Percentiles rank a stretch among this genome's conserved stretches.
Evolutionary conservation across 2,797 vertebrate genomes (phyloP).

Genomic region (Pempheris klunzingeri): DNA sequence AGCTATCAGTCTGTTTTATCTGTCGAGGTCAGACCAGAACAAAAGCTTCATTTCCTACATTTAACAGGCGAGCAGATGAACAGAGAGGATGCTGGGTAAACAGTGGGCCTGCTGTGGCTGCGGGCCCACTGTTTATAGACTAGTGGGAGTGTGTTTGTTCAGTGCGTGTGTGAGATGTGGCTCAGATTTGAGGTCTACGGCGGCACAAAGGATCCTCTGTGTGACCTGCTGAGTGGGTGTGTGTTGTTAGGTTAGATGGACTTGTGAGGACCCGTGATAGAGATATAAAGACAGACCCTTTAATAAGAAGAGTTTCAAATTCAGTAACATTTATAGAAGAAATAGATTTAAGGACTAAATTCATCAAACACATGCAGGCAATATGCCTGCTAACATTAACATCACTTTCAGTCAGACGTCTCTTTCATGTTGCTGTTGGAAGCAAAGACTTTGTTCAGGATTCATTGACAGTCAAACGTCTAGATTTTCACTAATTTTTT

Average conservation of each 20-base stretch:
- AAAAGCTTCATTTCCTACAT: background rate
- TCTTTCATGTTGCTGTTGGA: too few species aligned
- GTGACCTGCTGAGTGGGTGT: constrained; percentile 10
- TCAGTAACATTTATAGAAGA: too few species aligned
- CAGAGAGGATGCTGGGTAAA: constrained; percentile 50
- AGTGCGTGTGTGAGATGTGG: constrained; percentile 40
- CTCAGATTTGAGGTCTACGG: constrained; percentile 27
- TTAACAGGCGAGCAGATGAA: background rate
- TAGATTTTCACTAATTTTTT: too few species aligned
- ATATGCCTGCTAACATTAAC: too few species aligned
- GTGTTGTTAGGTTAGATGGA: background rate
- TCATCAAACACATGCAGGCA: too few species aligned
- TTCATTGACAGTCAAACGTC: too few species aligned
- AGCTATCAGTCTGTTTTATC: background rate
- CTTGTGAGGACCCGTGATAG: constrained; percentile 15
- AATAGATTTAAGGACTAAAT: too few species aligned
- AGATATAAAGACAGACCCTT: too few species aligned
- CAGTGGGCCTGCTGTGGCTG: constrained; percentile 25
- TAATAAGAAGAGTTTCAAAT: too few species aligned
- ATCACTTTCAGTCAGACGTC: too few species aligned
- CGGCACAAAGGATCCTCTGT: constrained; percentile 69
- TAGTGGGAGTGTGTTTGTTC: constrained; percentile 63
- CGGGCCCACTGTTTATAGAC: constrained; percentile 51
- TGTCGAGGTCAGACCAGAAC: background rate
- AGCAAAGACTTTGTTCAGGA: too few species aligned